Evolutionary conservation across 2,888 invertebrate genomes (phyloP), one percentile per base, ranked within the genome.

Genomic region (Leptogaster cylindrica): DNA sequence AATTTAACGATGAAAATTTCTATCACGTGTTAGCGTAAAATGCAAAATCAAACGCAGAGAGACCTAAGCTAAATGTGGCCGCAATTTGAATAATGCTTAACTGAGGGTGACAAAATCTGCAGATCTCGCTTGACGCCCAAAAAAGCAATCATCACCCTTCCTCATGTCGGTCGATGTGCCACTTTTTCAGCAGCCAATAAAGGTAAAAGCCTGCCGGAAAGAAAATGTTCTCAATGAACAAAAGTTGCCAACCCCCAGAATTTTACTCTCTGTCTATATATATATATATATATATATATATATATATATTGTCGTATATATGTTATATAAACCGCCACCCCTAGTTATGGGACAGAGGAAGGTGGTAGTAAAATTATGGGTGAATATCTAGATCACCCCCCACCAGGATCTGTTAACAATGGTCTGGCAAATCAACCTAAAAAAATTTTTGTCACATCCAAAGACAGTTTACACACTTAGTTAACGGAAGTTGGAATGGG

Each of bases 71-170:
- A 46, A 46, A 20, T 46, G 46, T 46, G 18, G 18, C 12, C 20
- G n/a, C 36, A 41, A 64, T 64, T 48, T 64, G 23, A 64, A 64
- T 48, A 64, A 64, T 64, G 20, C 31, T n/a, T 23, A 23, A 31
- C 31, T 3, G 28, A 31, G 28, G 31, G 31, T 4, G 23, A 50
- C 12, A 73, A 79, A 25, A 52, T n/a, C 18, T 52, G 27, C 46
- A 16, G 16, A 20, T 46, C 79, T 79, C 79, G 71, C 10, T 72
- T 74, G 70, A 46, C 36, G 31, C 8, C 61, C 28, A 67, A 23
- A 33, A 27, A 65, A 28, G 63, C 18, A 33, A 36, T 20, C 6
- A 31, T 16, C 16, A 51, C 16, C 20, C 8, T 5, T 18, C 46
- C n/a, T 46, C 7, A 4, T 6, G 18, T 8, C 6, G 5, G 20